Evolutionary conservation across 2,888 invertebrate genomes (phyloP).

Genomic region (Tuta absoluta): DNA sequence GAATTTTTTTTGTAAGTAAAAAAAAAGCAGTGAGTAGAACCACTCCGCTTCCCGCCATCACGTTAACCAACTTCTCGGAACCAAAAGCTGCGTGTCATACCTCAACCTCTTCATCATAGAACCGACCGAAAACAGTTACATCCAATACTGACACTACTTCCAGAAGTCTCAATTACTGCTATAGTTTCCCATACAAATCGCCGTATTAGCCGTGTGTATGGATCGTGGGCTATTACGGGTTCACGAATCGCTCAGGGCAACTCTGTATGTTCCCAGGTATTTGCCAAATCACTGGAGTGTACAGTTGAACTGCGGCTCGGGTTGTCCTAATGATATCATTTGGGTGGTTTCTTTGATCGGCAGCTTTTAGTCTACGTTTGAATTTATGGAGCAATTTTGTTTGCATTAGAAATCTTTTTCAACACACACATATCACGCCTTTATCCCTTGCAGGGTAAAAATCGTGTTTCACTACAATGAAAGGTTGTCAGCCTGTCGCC

Average conservation of each 20-base stretch:
- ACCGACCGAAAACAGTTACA: conserved; percentile 47
- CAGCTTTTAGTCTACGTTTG: conserved; percentile 12
- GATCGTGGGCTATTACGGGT: conserved; percentile 61
- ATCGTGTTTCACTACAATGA: too few species aligned
- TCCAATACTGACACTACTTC: conserved; percentile 53
- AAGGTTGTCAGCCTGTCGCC: too few species aligned
- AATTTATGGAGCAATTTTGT: neutral
- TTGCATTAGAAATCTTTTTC: too few species aligned
- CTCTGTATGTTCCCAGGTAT: conserved; percentile 48
- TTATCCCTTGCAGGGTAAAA: too few species aligned
- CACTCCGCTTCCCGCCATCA: neutral
- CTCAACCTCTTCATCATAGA: neutral
- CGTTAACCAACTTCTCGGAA: neutral
- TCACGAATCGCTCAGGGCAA: conserved; percentile 68
- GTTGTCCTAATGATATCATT: conserved; percentile 28
- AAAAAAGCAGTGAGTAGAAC: too few species aligned
- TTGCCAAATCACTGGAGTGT: conserved; percentile 37
- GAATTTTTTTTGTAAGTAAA: too few species aligned
- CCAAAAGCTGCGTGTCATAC: neutral
- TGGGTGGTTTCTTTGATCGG: conserved; percentile 19
- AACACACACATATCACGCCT: too few species aligned
- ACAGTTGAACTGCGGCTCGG: conserved; percentile 34
- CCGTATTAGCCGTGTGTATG: conserved; percentile 47
- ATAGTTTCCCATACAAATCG: conserved; percentile 67
- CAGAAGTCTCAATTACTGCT: conserved; percentile 62